Evolutionary conservation across 2,888 invertebrate genomes (phyloP).

Genomic region (Synanthedon andrenaeformis): DNA sequence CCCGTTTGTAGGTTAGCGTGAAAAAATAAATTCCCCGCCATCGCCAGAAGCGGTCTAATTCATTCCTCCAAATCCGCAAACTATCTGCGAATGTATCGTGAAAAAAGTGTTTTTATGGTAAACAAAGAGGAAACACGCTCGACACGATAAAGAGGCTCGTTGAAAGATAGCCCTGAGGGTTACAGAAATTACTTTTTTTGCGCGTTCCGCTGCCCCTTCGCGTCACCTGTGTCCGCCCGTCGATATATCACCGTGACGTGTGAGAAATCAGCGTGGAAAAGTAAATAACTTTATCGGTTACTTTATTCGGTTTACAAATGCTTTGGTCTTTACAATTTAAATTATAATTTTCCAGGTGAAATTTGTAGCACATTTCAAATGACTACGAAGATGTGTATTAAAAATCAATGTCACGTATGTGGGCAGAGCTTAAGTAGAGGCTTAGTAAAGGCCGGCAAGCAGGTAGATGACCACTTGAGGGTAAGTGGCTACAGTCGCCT

Average conservation of each 20-base stretch:
- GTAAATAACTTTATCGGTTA: not conserved
- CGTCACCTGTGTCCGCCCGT: conserved; percentile 11
- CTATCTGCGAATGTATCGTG: not conserved
- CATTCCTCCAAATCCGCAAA: not conserved
- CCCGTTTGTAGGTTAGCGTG: too few species aligned
- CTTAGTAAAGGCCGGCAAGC: too few species aligned
- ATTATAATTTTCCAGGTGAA: too few species aligned
- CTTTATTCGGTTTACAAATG: not conserved
- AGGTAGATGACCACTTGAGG: too few species aligned
- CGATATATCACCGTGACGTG: conserved; percentile 1
- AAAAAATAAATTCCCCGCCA: not conserved
- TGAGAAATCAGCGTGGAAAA: not conserved
- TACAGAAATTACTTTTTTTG: conserved; percentile 15
- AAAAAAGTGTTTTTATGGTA: conserved; percentile 1
- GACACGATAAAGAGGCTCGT: conserved; percentile 16
- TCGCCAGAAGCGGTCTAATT: conserved; percentile 1
- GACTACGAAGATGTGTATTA: too few species aligned
- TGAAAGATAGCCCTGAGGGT: conserved; percentile 18
- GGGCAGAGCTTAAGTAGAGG: too few species aligned
- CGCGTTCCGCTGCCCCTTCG: conserved; percentile 7
- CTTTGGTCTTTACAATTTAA: too few species aligned
- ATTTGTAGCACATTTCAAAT: too few species aligned
- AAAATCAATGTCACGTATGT: too few species aligned
- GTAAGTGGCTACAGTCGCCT: too few species aligned
- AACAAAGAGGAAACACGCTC: conserved; percentile 6